These are phyloP conservation scores for Otolemur garnettii DNA, from an alignment of 2,113 vertebrate species.

Conservation along the genomic window DNA sequence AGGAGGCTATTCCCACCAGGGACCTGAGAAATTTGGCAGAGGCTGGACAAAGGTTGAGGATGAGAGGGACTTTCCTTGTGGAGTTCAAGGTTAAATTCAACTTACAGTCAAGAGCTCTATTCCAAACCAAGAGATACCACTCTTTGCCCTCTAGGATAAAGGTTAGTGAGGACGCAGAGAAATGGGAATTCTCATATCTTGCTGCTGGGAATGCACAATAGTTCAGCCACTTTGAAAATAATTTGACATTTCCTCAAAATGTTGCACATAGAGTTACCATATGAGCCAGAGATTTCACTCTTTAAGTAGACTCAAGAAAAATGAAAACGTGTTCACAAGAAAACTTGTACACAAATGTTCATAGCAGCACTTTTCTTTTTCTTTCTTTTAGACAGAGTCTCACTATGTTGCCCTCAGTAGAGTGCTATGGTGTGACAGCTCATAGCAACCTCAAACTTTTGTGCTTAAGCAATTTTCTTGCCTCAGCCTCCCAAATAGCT, in stretches of 20 bases:
- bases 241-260: neutral
- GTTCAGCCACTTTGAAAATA: neutral
- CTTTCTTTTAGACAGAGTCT: too few species aligned
- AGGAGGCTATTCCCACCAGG: neutral
- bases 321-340: neutral
- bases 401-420: too few species aligned
- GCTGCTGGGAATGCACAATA: neutral
- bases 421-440: too few species aligned
- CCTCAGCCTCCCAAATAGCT: too few species aligned
- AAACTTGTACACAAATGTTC: neutral
- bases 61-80: neutral
- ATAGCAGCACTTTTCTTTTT: neutral
- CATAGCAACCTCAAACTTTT: too few species aligned
- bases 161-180: neutral
- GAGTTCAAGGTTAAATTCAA: constrained; percentile 49
- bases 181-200: neutral
- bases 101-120: neutral
- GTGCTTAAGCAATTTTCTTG: too few species aligned
- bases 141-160: neutral
- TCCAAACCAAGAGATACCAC: neutral
- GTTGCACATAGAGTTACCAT: neutral
- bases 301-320: neutral
- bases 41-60: neutral
- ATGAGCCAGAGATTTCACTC: neutral
- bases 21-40: neutral